Base-by-base conservation (phyloP, 2,797 vertebrate genomes). In the Emys orbicularis region DNA sequence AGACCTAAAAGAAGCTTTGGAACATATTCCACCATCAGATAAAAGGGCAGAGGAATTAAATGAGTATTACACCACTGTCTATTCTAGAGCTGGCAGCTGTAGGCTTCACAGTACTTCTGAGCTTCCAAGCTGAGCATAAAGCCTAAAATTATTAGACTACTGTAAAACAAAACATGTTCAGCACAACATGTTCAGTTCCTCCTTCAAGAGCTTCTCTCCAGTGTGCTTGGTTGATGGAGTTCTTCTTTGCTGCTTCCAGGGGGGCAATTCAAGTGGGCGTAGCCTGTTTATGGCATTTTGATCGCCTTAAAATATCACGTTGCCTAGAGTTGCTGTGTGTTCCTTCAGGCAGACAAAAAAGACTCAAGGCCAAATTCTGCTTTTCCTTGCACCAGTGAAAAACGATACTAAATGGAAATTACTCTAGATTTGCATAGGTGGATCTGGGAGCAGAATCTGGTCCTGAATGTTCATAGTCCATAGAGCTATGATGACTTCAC, bases 11-110 rank as follows among this genome's bases (percentile, higher is more conserved):
- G 97, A 96, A 96, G 91, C 96, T 95, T 95, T 93, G 96, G 94
- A 97, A 96, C 90, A 77, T 93, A 97, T 96, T 94, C 96, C 96
- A 95, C 95, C 97, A 96, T 98, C 97, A 96, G 96, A 97, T 96
- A 96, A 94, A 93, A 84, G 91, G 82, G 79, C 76, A 95, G 86
- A 95, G 85, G 96, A 98, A 97, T 98, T 97, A 97, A 98, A 97
- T 92, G 96, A 94, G 89, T 93, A 86, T 97, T 96, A 96, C 83
- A 86, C 79, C 84, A 52, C 87, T 94, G 89, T 94, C 94, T 96
- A 79, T 80, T 97, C 95, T 85, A 41, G 95, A 96, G 87, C 84
- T 89, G 93, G 97, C 87, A 93, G 93, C 86, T 92, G 89, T 0
- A 53, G 95, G 92, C 94, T 97, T 12, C 0, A 94, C 72, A 93